Percentiles rank a stretch among this genome's conserved stretches.
phyloP scores from a whole-genome alignment of 1,140 invertebrate genomes.

The Leptinotarsa texana region DNA sequence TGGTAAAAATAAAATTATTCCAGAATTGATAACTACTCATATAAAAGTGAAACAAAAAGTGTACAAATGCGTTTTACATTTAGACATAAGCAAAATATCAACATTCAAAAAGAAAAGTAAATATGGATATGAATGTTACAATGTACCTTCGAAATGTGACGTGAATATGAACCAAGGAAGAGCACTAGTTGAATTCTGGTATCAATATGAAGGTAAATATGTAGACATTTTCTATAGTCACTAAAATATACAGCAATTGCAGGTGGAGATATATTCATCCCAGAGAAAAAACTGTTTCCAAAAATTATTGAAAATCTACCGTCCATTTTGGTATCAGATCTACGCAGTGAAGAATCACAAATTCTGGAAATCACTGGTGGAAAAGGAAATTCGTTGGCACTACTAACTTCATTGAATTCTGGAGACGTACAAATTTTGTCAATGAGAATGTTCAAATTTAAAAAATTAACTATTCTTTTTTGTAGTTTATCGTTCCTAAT shows the following conservation, averaged over 20 bases:
- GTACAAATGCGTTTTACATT: slow-evolving; percentile 22
- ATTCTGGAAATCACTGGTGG: slow-evolving; percentile 63
- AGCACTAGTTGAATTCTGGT: slow-evolving; percentile 41
- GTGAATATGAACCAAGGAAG: slow-evolving; percentile 40
- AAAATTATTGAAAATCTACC: slow-evolving; percentile 34
- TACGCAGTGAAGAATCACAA: slow-evolving; percentile 36
- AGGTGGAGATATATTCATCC: slow-evolving; percentile 21
- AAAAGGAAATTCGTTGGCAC: slow-evolving; percentile 71
- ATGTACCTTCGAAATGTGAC: slow-evolving; percentile 38
- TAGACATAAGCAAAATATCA: slow-evolving; percentile 25
- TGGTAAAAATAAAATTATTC: slow-evolving; percentile 37
- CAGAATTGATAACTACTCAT: slow-evolving; percentile 30
- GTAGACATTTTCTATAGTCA: neutral
- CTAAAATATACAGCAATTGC: neutral
- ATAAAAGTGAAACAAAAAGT: neutral
- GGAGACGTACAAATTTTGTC: slow-evolving; percentile 42
- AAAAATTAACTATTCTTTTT: slow-evolving; percentile 9
- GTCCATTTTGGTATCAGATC: slow-evolving; percentile 32
- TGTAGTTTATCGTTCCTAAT: slow-evolving; percentile 43
- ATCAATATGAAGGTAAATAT: slow-evolving; percentile 32
- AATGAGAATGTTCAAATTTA: neutral
- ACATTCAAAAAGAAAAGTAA: slow-evolving; percentile 11
- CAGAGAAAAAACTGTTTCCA: slow-evolving; percentile 27
- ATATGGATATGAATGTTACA: slow-evolving; percentile 37
- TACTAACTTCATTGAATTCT: slow-evolving; percentile 60